phyloP scores from a whole-genome alignment of 2,113 vertebrate genomes.

The Passerina amoena region DNA sequence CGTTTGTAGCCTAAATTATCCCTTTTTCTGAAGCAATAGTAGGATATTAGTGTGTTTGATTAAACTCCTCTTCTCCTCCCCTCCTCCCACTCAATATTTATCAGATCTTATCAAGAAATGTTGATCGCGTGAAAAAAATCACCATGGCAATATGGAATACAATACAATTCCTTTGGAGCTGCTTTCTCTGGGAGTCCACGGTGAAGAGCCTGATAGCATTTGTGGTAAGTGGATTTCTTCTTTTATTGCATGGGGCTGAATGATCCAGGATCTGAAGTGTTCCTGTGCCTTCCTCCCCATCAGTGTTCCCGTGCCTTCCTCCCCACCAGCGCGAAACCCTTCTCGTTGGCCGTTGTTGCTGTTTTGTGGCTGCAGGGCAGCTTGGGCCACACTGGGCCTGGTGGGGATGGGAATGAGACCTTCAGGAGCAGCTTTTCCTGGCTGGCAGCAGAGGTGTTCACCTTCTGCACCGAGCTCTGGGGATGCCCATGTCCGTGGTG shows the following conservation, averaged over 20 bases:
- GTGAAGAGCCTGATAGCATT: constrained; percentile 89
- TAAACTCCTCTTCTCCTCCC: constrained; percentile 28
- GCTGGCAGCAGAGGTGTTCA: not conserved
- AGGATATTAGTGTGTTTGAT: constrained; percentile 31
- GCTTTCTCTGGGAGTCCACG: constrained; percentile 95
- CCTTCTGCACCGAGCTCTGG: fast-evolving
- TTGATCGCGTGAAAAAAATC: constrained; percentile 93
- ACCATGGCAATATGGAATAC: constrained; percentile 91
- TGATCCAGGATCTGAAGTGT: not conserved
- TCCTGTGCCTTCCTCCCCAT: not conserved
- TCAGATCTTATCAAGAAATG: constrained; percentile 93
- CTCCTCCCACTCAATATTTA: constrained; percentile 43
- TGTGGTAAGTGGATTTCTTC: constrained; percentile 83
- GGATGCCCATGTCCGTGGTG: fast-evolving
- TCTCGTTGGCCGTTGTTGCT: not conserved
- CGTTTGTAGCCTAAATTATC: constrained; percentile 23
- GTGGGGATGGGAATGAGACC: not conserved
- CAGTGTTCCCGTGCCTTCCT: fast-evolving
- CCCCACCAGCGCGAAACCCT: fast-evolving
- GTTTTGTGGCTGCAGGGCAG: not conserved
- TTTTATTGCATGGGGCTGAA: not conserved
- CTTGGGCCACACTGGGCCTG: not conserved
- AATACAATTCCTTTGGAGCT: constrained; percentile 94
- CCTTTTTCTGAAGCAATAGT: constrained; percentile 38
- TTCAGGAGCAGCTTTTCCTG: not conserved